Base-by-base conservation (phyloP, 2,888 invertebrate genomes). In the Ferdinandea cuprea region DNA sequence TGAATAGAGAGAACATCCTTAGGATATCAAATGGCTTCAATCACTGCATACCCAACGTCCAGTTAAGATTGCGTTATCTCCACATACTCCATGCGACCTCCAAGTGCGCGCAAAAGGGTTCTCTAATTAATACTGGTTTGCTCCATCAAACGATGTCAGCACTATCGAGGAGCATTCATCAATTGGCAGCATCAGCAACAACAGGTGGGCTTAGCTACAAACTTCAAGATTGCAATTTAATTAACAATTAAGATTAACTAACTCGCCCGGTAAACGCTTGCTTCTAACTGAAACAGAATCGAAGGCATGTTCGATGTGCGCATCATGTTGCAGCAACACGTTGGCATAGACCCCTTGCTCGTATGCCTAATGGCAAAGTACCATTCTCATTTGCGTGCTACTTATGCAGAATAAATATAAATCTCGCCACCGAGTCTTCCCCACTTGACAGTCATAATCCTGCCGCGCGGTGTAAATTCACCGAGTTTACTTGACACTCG, bases 51-150 rank as follows among this genome's bases (percentile, higher is more conserved):
- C 37, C 30, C 25, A 59, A 56, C 9, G 25, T 7, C 3, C 6
- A 25, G 6, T 6, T 11, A 3, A 66, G 72, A 59, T 66, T 59
- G 50, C 28, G 37, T 61, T 79, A 73, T 79, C 73, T 59, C 15
- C 35, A 8, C n/a, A 32, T 42, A 21, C 56, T 17, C 35, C 19
- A 58, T 17, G 25, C 59, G 77, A 81, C 78, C 78, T 63, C 73
- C 68, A 52, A 25, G 25, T 25, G 65, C 59, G 71, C 46, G 48
- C 69, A 5, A 59, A 65, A 59, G 71, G 78, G 66, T 17, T 52
- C 17, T 58, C 66, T 83, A 68, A 83, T 83, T 77, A 73, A 72
- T 68, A 52, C 72, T 68, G 56, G 61, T 78, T 83, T 63, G 50
- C 72, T 63, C 28, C 83, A 52, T 46, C 56, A 56, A 72, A 35